A percentile compares a stretch with the other conserved stretches of the same genome.
phyloP scores from a whole-genome alignment of 1,140 invertebrate species.

The Zaprionus nigranus region DNA sequence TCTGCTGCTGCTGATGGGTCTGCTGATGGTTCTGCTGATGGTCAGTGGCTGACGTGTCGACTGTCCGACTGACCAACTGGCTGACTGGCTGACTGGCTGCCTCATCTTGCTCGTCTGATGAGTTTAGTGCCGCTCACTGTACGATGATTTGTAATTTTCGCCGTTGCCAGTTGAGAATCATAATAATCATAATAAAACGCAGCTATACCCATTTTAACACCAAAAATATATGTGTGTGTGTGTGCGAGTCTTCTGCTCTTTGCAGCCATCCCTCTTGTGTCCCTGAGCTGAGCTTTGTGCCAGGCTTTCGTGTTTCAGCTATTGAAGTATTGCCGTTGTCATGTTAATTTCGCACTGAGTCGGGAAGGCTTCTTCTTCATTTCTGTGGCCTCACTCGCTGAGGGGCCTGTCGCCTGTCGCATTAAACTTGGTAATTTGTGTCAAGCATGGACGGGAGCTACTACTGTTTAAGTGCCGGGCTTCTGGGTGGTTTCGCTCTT shows the following conservation, averaged over 20 bases:
- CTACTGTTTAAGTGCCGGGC: slow-evolving; percentile 63
- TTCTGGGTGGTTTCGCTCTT: slow-evolving; percentile 73
- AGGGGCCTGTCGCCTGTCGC: slow-evolving; percentile 55
- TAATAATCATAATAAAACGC: slow-evolving; percentile 83
- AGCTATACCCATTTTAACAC: slow-evolving; percentile 82
- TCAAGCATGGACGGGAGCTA: slow-evolving; percentile 68
- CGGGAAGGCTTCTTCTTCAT: slow-evolving; percentile 28
- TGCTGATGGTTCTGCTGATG: slow-evolving; percentile 45
- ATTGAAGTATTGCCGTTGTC: slow-evolving; percentile 77
- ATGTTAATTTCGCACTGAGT: slow-evolving; percentile 63
- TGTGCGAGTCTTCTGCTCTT: slow-evolving; percentile 40
- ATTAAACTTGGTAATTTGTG: slow-evolving; percentile 80
- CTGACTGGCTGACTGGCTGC: slow-evolving; percentile 23
- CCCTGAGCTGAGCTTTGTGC: slow-evolving; percentile 4
- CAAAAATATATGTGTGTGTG: slow-evolving; percentile 58
- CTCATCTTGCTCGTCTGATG: slow-evolving; percentile 65
- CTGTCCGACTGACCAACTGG: slow-evolving; percentile 1
- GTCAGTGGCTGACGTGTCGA: slow-evolving; percentile 14
- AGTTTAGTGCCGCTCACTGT: slow-evolving; percentile 72
- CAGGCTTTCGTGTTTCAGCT: slow-evolving; percentile 21
- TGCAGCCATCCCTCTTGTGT: slow-evolving; percentile 10
- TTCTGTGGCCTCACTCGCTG: not conserved
- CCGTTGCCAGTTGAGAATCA: slow-evolving; percentile 74
- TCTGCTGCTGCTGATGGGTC: slow-evolving; percentile 31
- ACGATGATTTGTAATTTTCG: slow-evolving; percentile 76